Evolutionary conservation across 2,888 invertebrate species (phyloP).

Genomic region (Bugula neritina): DNA sequence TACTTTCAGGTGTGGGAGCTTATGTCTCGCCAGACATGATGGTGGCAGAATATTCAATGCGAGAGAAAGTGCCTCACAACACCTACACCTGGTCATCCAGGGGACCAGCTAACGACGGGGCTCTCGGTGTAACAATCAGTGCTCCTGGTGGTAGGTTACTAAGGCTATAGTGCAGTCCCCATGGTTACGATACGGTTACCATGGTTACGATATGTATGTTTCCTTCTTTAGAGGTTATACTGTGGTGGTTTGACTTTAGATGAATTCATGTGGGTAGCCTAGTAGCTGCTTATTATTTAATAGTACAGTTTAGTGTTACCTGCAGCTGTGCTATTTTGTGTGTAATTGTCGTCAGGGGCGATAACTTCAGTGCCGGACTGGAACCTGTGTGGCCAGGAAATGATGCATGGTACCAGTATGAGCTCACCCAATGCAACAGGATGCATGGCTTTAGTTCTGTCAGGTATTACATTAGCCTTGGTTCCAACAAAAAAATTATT

Average conservation of each 20-base stretch:
- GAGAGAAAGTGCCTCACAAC: constrained; percentile 73
- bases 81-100: constrained; percentile 67
- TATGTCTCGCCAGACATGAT: constrained; percentile 97
- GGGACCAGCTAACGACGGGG: constrained; percentile 71
- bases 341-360: constrained; percentile 36
- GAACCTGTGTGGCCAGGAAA: constrained; percentile 69
- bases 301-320: no score
- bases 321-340: no score
- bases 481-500: no score
- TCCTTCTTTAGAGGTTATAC: no score
- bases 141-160: constrained; percentile 80
- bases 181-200: no score
- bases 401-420: constrained; percentile 99
- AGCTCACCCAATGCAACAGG: constrained; percentile 94
- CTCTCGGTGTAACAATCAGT: constrained; percentile 77
- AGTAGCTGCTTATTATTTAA: no score
- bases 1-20: constrained; percentile 84
- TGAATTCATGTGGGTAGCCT: no score
- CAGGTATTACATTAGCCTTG: no score
- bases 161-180: not conserved
- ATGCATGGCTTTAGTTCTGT: constrained; percentile 59
- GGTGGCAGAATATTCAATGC: constrained; percentile 86
- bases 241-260: no score
- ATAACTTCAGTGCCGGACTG: constrained; percentile 76
- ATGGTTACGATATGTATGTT: no score